phyloP scores from a whole-genome alignment of 2,888 invertebrate species.

The Cantharis nigra region DNA sequence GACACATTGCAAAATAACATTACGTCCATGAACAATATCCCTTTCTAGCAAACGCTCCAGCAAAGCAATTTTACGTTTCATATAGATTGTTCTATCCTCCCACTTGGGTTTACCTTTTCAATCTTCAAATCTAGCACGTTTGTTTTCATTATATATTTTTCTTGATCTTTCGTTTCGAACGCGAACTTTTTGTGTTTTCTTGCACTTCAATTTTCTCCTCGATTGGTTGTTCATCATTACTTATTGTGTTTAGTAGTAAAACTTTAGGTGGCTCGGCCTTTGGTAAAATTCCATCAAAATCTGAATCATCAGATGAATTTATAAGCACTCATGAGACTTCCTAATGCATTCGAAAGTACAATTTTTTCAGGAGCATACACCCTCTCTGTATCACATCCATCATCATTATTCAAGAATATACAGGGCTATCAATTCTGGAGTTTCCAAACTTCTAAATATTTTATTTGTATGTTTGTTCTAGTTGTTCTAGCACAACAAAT shows the following conservation, averaged over 20 bases:
- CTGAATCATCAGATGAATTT: slow-evolving; percentile 59
- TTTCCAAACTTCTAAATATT: too few species aligned
- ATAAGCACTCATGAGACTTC: slow-evolving; percentile 63
- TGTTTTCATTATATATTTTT: slow-evolving; percentile 37
- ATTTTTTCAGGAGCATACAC: slow-evolving; percentile 21
- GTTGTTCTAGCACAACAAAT: too few species aligned
- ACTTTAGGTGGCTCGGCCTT: slow-evolving; percentile 3
- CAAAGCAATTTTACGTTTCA: slow-evolving; percentile 60
- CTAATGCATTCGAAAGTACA: slow-evolving; percentile 60
- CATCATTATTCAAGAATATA: too few species aligned
- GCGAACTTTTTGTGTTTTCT: neutral
- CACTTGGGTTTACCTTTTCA: neutral
- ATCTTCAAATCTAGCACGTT: slow-evolving; percentile 36
- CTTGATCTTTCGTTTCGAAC: slow-evolving; percentile 23
- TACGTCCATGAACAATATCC: slow-evolving; percentile 85
- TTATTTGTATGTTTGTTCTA: too few species aligned
- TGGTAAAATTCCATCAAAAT: slow-evolving; percentile 35
- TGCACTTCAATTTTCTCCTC: slow-evolving; percentile 35
- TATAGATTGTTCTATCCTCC: slow-evolving; percentile 7
- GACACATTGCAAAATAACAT: slow-evolving; percentile 85
- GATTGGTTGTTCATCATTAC: slow-evolving; percentile 58
- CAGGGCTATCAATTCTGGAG: too few species aligned
- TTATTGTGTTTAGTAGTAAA: neutral
- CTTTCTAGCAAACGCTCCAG: slow-evolving; percentile 73
- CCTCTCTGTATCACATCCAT: slow-evolving; percentile 44